Base-by-base conservation (phyloP, 2,797 vertebrate genomes). In the Periparus ater region DNA sequence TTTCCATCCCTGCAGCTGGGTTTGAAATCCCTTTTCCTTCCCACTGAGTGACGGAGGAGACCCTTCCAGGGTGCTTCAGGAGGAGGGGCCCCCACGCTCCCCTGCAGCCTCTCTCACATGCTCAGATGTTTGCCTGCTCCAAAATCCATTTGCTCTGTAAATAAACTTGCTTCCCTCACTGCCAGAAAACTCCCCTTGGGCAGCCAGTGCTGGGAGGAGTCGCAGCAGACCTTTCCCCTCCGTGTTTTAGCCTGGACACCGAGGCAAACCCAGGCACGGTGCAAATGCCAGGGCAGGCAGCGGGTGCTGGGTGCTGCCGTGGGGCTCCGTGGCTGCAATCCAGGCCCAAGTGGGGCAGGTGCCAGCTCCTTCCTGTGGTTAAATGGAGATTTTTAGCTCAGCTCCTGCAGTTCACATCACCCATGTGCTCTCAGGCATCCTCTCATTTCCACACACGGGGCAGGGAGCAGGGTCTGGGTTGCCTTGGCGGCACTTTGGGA, bases 91-190 rank as follows among this genome's bases (percentile, higher is more conserved):
- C 34, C 44, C 21, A 7, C 1, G 3, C 84, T 94, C 66, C 93
- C 85, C 89, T 58, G 30, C 66, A 71, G 90, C 68, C 85, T 92
- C 67, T 70, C 95, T 93, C 91, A 86, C 42, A 6, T 92, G 92
- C 89, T 96, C 83, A 58, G 47, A 88, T 94, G 89, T 95, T 96
- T 95, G 92, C 89, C 68, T 96, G 81, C 93, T 95, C 84, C 76
- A 75, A 95, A 94, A 97, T 81, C 91, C 88, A 27, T 88, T 96
- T 93, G 78, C 88, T 95, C 70, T 94, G 95, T 91, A 95, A 96
- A 96, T 95, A 96, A 95, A 89, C 85, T 95, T 65, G 73, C 55
- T 94, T 94, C 88, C 60, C 78, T 80, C 75, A 4, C 47, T 27
- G 5, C 90, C 91, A 95, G 89, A 88, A 95, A 96, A 53, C 96